These are phyloP conservation scores for Cerastoderma edule DNA, from an alignment of 2,888 invertebrate species.

Conservation along the genomic window DNA sequence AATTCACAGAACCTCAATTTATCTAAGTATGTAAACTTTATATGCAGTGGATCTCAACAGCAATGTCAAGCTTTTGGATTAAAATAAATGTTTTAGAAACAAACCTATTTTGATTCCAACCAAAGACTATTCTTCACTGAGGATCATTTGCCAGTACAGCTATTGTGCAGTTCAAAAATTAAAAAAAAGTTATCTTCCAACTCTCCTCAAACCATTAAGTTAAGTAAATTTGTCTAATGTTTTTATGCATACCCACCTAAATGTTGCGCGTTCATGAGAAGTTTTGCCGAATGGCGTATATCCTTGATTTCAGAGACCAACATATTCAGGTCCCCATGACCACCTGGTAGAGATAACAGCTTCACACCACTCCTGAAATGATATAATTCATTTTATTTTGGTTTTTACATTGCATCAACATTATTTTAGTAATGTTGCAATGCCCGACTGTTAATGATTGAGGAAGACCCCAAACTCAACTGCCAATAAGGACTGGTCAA, in stretches of 20 bases:
- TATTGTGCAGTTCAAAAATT: neutral
- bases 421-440: no score
- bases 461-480: no score
- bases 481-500: neutral
- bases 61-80: no score
- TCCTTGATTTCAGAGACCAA: slow-evolving; percentile 85
- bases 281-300: slow-evolving; percentile 84
- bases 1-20: no score
- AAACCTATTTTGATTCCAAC: neutral
- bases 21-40: no score
- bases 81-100: no score
- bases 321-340: slow-evolving; percentile 84
- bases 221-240: neutral
- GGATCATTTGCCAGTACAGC: neutral
- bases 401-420: no score
- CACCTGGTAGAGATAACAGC: slow-evolving; percentile 83
- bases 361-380: slow-evolving; percentile 84
- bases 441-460: no score
- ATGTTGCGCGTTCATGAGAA: slow-evolving; percentile 83
- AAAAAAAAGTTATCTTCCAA: neutral
- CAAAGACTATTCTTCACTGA: neutral
- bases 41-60: no score
- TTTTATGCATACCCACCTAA: neutral
- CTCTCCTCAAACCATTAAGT: neutral
- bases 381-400: neutral